Evolutionary conservation across 2,888 invertebrate genomes (phyloP).

Genomic region (Diloba caeruleocephala): DNA sequence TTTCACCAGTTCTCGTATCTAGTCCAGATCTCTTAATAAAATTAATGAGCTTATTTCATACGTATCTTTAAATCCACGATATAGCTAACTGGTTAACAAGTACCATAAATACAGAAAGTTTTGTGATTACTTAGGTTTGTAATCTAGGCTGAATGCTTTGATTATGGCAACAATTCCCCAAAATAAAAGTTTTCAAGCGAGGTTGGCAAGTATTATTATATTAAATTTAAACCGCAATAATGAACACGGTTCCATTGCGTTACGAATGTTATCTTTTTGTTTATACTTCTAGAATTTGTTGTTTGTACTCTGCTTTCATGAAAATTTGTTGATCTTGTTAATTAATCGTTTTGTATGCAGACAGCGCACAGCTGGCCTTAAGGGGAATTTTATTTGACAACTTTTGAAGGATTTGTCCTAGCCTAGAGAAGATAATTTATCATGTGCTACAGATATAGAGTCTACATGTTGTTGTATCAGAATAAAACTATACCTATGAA

Average conservation of each 20-base stretch:
- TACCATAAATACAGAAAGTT: constrained; percentile 49
- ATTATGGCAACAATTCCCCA: constrained; percentile 28
- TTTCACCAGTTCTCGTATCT: constrained; percentile 10
- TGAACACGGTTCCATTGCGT: constrained; percentile 68
- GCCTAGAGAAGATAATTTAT: constrained; percentile 50
- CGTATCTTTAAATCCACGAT: constrained; percentile 25
- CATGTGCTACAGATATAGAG: constrained; percentile 47
- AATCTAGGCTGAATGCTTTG: constrained; percentile 41
- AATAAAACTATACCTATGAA: too few relatives aligned
- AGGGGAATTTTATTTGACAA: constrained; percentile 61
- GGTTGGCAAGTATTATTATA: constrained; percentile 49
- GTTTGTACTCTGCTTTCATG: constrained; percentile 68
- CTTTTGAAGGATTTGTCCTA: constrained; percentile 45
- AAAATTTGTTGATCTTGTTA: constrained; percentile 83
- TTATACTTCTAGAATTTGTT: constrained; percentile 65
- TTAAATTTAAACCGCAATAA: constrained; percentile 65
- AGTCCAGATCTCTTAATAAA: constrained; percentile 21
- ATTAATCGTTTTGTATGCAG: constrained; percentile 85
- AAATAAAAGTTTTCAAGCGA: constrained; percentile 43
- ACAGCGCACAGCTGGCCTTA: constrained; percentile 65
- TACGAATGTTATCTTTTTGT: constrained; percentile 69
- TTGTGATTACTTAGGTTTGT: constrained; percentile 37
- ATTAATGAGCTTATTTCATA: constrained; percentile 27
- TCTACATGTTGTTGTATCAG: constrained; percentile 6
- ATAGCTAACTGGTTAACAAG: constrained; percentile 38